A percentile compares a stretch with the other conserved stretches of the same genome.
phyloP scores from a whole-genome alignment of 2,113 vertebrate genomes.

The Alouatta palliata region DNA sequence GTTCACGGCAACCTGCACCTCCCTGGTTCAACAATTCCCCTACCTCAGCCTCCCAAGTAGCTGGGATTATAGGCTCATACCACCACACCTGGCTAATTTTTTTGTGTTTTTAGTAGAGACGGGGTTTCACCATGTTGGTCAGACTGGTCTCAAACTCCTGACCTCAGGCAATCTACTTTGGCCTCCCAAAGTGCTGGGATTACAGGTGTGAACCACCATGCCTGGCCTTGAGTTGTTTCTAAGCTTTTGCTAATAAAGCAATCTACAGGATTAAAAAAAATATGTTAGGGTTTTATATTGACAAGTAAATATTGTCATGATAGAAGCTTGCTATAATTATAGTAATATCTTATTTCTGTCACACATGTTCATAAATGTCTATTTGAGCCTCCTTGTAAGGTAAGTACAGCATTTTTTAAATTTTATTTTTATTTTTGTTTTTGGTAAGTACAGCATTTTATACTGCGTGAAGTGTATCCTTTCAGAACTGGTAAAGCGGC shows the following conservation, averaged over 20 bases:
- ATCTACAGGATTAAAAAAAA: not conserved
- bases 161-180: not conserved
- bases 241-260: constrained; percentile 42
- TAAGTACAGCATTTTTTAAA: not conserved
- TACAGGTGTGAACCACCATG: not conserved
- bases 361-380: not conserved
- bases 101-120: not conserved
- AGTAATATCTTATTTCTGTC: not conserved
- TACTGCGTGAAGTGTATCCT: not conserved
- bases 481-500: not conserved
- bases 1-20: not conserved
- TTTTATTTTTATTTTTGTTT: no score
- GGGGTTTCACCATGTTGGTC: not conserved
- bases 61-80: not conserved
- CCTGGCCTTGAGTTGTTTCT: not conserved
- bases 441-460: not conserved
- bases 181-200: not conserved
- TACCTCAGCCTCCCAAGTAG: not conserved
- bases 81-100: not conserved
- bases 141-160: not conserved
- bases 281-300: constrained; percentile 37
- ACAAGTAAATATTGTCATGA: not conserved
- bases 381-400: not conserved
- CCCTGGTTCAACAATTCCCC: not conserved
- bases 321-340: not conserved